A percentile compares a stretch with the other conserved stretches of the same genome.
Conservation (phyloP, 1,140 invertebrate species). For the Mycetomoellerius zeteki region DNA sequence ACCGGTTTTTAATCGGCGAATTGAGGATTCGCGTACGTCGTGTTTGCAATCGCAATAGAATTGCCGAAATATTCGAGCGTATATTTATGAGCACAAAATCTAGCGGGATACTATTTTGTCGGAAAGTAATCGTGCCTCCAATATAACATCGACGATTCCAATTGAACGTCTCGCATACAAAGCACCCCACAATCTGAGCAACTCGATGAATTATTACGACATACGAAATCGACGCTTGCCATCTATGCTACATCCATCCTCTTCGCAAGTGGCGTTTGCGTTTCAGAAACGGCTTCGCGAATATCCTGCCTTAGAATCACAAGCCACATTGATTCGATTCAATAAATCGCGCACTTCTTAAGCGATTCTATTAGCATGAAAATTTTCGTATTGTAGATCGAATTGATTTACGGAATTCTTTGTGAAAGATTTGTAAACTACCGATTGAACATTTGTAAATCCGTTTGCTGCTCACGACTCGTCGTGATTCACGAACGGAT, state of each 20-base stretch:
- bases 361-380: not conserved
- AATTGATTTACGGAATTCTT: not conserved
- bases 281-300: not conserved
- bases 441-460: constrained; percentile 2
- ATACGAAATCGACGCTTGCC: constrained; percentile 45
- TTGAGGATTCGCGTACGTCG: not conserved
- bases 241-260: not conserved
- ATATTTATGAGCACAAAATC: constrained; percentile 30
- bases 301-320: constrained; percentile 10
- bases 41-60: not conserved
- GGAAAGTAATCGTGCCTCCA: constrained; percentile 48
- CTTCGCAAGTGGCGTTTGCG: not conserved
- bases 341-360: not conserved
- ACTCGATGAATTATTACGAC: constrained; percentile 58
- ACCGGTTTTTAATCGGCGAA: not conserved
- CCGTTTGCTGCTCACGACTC: not conserved
- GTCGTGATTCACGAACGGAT: not conserved
- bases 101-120: constrained; percentile 29
- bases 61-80: constrained; percentile 11
- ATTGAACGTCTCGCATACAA: constrained; percentile 63
- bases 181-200: constrained; percentile 52
- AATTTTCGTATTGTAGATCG: not conserved
- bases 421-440: not conserved
- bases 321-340: not conserved
- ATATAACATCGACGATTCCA: constrained; percentile 49